Base-by-base conservation (phyloP, 1,140 invertebrate genomes). In the Physella acuta region DNA sequence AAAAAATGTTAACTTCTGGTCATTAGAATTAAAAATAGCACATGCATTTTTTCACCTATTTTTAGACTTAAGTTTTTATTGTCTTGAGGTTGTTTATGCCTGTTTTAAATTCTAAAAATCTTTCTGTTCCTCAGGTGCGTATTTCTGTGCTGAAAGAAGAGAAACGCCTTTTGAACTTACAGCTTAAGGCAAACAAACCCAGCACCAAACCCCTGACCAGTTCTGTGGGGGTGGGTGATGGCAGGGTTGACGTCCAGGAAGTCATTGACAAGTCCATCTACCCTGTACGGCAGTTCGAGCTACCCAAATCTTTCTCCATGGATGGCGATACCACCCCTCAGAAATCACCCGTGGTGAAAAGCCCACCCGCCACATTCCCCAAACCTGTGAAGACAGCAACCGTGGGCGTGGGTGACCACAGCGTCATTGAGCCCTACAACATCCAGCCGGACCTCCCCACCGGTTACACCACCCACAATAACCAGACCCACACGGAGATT, bases 141-240 rank as follows among this genome's bases (percentile, higher is more conserved):
- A 85, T 94, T 17, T 89, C 87, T 44, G 87, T 89, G 34, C 80
- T 93, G 61, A 89, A 91, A 77, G 89, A 92, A 73, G 92, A 93
- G 81, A 93, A 93, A 72, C 85, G 89, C 24, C 87, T 89, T 33
- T 80, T 94, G 66, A 77, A 88, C 59, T 82, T 88, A 36, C 88
- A 90, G 78, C 81, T 91, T 37, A 82, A 84, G 77, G 78, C 82
- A 26, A 77, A 74, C 28, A 58, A 68, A 49, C 24, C 66, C 16
- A 68, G 30, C 39, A 49, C 11, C n/a, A 55, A 67, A 36, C 64
- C 64, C 36, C 31, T 20, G 17, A 77, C 70, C 17, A 73, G 77
- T 51, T 81, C 79, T 30, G 71, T 85, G 36, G 84, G 82, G 34
- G 81, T 83, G n/a, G 81, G 83, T 36, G 78, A 81, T 49, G 70